Conservation (phyloP, 2,113 vertebrate species). For the Oryzias celebensis region DNA sequence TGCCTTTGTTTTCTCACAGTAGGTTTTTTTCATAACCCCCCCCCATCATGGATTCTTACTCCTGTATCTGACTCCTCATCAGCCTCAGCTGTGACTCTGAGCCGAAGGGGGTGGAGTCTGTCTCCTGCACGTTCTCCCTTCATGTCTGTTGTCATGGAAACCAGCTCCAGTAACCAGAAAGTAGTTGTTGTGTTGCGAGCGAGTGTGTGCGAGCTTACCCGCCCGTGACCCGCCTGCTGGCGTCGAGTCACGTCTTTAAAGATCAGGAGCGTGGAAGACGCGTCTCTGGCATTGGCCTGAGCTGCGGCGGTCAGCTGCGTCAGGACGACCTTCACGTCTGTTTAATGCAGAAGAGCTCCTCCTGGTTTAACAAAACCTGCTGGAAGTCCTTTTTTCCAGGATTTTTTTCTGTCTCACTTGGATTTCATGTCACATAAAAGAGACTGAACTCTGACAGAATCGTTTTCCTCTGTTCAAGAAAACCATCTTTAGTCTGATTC, state of each 20-base stretch:
- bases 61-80: constrained; percentile 41
- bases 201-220: constrained; percentile 21
- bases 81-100: constrained; percentile 52
- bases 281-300: background rate
- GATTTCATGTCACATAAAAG: no score
- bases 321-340: no score
- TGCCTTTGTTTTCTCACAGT: constrained; percentile 33
- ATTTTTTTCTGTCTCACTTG: no score
- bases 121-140: constrained; percentile 23
- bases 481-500: no score
- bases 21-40: constrained; percentile 13
- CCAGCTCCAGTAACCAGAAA: constrained; percentile 70
- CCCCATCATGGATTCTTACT: constrained; percentile 27
- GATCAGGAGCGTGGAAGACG: constrained; percentile 9
- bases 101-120: constrained; percentile 27
- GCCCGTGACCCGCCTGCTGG: constrained; percentile 49
- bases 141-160: constrained; percentile 81
- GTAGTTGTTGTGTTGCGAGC: constrained; percentile 42
- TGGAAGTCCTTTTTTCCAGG: no score
- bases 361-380: no score
- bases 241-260: constrained; percentile 11
- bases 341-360: no score
- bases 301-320: no score
- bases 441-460: no score
- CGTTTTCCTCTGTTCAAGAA: no score